These are phyloP conservation scores for Myoxocephalus aenaeus DNA, from an alignment of 2,797 vertebrate species.

Conservation along the genomic window DNA sequence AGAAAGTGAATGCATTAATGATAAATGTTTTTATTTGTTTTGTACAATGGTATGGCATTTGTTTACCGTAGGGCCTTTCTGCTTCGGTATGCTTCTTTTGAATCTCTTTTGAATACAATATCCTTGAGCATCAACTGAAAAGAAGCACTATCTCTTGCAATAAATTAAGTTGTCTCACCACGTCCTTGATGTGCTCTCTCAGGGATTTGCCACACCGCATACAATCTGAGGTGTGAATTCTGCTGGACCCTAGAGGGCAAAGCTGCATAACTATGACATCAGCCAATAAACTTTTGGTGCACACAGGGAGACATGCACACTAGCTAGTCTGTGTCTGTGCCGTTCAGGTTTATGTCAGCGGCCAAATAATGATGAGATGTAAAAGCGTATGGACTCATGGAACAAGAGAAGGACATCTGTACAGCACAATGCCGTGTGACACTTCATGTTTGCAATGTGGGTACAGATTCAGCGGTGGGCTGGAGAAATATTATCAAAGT, in stretches of 20 bases:
- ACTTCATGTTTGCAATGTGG: slow-evolving; percentile 33
- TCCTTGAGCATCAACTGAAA: slow-evolving; percentile 27
- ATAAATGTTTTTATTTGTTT: slow-evolving; percentile 20
- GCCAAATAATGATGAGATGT: slow-evolving; percentile 39
- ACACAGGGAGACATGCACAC: slow-evolving; percentile 22
- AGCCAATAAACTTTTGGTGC: slow-evolving; percentile 64
- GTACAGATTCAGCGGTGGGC: slow-evolving; percentile 40
- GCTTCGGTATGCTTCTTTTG: slow-evolving; percentile 21
- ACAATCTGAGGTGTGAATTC: slow-evolving; percentile 79
- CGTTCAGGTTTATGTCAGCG: slow-evolving; percentile 38
- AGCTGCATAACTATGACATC: slow-evolving; percentile 80
- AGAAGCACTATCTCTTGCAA: slow-evolving; percentile 19
- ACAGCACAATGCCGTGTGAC: slow-evolving; percentile 7
- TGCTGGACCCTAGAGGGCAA: slow-evolving; percentile 68
- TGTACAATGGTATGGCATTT: not conserved
- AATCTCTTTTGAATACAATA: slow-evolving; percentile 30
- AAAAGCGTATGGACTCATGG: slow-evolving; percentile 34
- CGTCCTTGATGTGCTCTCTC: slow-evolving; percentile 60
- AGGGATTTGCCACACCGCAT: slow-evolving; percentile 62
- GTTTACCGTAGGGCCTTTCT: slow-evolving; percentile 11
- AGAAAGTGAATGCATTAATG: slow-evolving; percentile 14
- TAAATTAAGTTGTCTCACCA: slow-evolving; percentile 68
- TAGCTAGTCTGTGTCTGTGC: slow-evolving; percentile 23
- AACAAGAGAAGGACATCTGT: slow-evolving; percentile 14
- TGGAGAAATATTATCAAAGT: slow-evolving; percentile 38